These are phyloP conservation scores for Caenorhabditis sinica DNA, from an alignment of 2,888 invertebrate genomes.

Conservation along the genomic window DNA sequence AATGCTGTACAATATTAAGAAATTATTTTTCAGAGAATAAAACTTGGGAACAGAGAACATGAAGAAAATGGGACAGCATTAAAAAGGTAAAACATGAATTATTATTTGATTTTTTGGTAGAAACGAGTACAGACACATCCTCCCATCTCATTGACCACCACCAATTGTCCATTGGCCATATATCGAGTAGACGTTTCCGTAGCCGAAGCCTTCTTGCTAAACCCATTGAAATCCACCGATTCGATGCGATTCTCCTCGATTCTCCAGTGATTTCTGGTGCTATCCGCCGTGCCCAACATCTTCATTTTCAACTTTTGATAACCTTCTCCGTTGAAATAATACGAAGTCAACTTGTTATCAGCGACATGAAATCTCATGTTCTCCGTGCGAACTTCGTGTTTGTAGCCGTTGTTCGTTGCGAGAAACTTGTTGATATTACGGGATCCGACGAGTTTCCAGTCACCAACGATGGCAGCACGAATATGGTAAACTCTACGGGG, in stretches of 20 bases:
- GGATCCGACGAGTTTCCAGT: background rate
- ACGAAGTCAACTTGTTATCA: background rate
- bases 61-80: too few species aligned
- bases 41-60: too few species aligned
- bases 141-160: conserved; percentile 15
- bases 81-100: too few species aligned
- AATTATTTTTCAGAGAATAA: too few species aligned
- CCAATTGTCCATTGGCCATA: background rate
- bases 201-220: background rate
- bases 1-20: too few species aligned
- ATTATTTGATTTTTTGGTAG: background rate
- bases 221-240: background rate
- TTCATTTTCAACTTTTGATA: background rate
- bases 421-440: background rate
- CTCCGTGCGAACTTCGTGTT: background rate
- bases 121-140: background rate
- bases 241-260: background rate
- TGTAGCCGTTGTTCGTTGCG: background rate
- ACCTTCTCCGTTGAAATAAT: background rate
- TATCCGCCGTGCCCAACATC: background rate
- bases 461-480: background rate
- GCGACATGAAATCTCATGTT: background rate
- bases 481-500: too few species aligned
- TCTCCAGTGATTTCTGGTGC: background rate
- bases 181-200: background rate